phyloP scores from a whole-genome alignment of 2,797 vertebrate species.

The Rhinella marina region DNA sequence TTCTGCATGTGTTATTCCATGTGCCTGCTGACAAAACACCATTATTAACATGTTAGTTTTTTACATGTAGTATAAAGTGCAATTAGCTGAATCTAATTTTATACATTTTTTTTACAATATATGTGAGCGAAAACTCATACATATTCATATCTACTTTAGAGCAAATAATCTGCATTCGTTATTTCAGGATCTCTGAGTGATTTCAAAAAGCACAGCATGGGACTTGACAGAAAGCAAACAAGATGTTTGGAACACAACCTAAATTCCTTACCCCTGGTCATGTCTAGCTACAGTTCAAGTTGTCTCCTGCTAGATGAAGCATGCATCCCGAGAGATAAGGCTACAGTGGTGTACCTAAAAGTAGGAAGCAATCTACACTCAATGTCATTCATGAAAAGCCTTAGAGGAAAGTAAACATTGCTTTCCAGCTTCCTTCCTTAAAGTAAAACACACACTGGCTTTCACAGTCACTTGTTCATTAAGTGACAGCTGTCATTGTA shows the following conservation, averaged over 20 bases:
- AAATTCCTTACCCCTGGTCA: constrained; percentile 60
- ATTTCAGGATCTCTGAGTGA: constrained; percentile 34
- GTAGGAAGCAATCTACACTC: constrained; percentile 41
- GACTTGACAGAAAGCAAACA: constrained; percentile 62
- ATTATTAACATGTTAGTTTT: neutral
- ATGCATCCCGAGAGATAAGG: constrained; percentile 62
- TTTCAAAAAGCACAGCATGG: constrained; percentile 58
- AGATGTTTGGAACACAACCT: constrained; percentile 63
- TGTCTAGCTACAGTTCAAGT: constrained; percentile 64
- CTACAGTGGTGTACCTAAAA: constrained; percentile 52
- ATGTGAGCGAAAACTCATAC: neutral
- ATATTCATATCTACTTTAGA: neutral
- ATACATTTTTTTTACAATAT: neutral
- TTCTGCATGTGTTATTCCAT: neutral
- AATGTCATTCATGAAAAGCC: constrained; percentile 54
- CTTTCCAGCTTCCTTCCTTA: constrained; percentile 45
- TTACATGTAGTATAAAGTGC: neutral
- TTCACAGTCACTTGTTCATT: neutral
- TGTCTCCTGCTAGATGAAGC: constrained; percentile 69
- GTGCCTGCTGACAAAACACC: neutral
- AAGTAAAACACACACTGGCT: neutral
- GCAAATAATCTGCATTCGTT: constrained; percentile 54
- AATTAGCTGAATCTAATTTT: neutral
- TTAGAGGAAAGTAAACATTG: constrained; percentile 47
- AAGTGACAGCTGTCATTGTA: neutral